Base-by-base conservation (phyloP, 2,888 invertebrate genomes). In the Coecobrya sp. region DNA sequence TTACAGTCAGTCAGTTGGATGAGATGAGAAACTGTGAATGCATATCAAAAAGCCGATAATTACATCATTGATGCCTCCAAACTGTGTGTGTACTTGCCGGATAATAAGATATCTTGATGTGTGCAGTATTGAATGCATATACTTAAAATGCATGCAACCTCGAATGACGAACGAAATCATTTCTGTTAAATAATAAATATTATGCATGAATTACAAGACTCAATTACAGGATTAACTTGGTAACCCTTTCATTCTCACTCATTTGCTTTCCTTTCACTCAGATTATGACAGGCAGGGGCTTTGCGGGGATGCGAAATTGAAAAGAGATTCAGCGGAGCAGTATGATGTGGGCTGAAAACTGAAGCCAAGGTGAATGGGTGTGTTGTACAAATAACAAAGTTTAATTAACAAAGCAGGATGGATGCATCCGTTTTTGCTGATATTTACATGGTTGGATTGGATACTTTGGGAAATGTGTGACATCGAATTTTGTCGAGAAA, bases 1-100 rank as follows among this genome's bases (percentile, higher is more conserved):
- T 25, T 11, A 65, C n/a, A 22, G 16, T 13, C 27, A 30, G 30
- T 68, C 10, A n/a, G 42, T n/a, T 42, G 70, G 22, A 22, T 19
- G 45, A 25, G 76, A 25, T n/a, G 49, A 76, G 11, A 76, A 25
- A 45, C 36, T 45, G 19, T 25, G 25, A 49, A 22, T 76, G 49
- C 25, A 25, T 85, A 90, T 91, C 62, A 84, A 93, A 84, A 92
- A 93, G 93, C 93, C 88, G 89, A 93, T 93, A 93, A 93, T 93
- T 93, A 92, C 91, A 88, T 93, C 68, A 89, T 73, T 82, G 65
- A 73, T 76, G 52, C 27, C 85, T 30, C 70, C 22, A 25, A 45
- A 79, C 49, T 65, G 84, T 62, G 68, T 85, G 85, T 62, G 55
- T 55, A 81, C 82, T 84, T 36, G 11, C 13, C 52, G 52, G 79